phyloP scores from a whole-genome alignment of 2,797 vertebrate genomes.

The Rhodeus uyekii region DNA sequence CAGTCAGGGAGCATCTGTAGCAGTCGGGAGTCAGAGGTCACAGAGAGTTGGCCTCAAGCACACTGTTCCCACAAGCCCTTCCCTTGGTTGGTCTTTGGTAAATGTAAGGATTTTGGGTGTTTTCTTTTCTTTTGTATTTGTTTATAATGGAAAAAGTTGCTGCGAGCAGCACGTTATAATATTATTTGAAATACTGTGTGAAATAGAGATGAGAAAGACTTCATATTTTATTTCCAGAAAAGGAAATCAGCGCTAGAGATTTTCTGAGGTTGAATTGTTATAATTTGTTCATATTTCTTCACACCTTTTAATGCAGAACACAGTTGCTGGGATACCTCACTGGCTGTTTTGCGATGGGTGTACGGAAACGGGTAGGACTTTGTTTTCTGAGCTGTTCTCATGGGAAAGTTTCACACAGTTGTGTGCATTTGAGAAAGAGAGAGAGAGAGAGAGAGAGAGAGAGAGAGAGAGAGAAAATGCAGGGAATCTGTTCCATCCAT shows the following conservation, averaged over 20 bases:
- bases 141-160: constrained; percentile 78
- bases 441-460: constrained; percentile 23
- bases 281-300: constrained; percentile 69
- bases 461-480: constrained; percentile 13
- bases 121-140: constrained; percentile 86
- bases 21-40: constrained; percentile 59
- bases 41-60: constrained; percentile 39
- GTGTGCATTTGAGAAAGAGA: neutral
- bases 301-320: constrained; percentile 51
- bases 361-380: constrained; percentile 40
- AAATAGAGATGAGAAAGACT: constrained; percentile 73
- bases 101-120: constrained; percentile 79
- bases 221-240: constrained; percentile 60
- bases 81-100: constrained; percentile 71
- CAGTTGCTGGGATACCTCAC: constrained; percentile 25
- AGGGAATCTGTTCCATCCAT: constrained; percentile 56
- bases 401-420: constrained; percentile 33
- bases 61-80: constrained; percentile 56
- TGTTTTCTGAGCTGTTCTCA: constrained; percentile 47
- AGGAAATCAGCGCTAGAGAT: constrained; percentile 66
- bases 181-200: constrained; percentile 88
- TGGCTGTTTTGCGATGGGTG: constrained; percentile 26
- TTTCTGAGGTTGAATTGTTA: constrained; percentile 60
- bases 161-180: constrained; percentile 91
- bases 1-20: constrained; percentile 47